These are phyloP conservation scores for Melanotaenia boesemani DNA, from an alignment of 2,797 vertebrate species.

Conservation along the genomic window DNA sequence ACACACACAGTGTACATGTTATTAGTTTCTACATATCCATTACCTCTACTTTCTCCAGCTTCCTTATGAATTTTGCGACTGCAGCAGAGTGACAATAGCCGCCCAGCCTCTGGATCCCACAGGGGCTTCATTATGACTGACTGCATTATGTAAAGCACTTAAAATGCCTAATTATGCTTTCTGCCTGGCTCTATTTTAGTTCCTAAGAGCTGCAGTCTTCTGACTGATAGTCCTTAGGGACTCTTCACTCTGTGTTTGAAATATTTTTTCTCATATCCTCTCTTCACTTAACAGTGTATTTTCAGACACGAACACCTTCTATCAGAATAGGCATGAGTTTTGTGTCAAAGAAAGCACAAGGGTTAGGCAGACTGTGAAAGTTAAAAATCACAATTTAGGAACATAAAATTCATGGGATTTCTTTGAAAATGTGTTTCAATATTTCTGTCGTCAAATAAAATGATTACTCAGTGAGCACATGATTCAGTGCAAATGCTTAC, in stretches of 20 bases:
- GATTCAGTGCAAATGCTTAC: conserved; percentile 66
- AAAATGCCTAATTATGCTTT: conserved; percentile 84
- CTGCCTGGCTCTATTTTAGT: conserved; percentile 79
- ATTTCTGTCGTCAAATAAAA: conserved; percentile 54
- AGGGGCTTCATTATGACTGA: conserved; percentile 77
- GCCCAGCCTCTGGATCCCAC: conserved; percentile 65
- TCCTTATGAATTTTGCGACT: conserved; percentile 55
- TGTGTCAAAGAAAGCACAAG: conserved; percentile 40
- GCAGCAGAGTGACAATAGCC: conserved; percentile 73
- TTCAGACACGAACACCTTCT: conserved; percentile 69
- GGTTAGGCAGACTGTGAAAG: conserved; percentile 33
- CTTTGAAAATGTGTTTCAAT: conserved; percentile 42
- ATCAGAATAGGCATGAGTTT: conserved; percentile 38
- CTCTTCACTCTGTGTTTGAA: conserved; percentile 69
- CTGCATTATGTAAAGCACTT: conserved; percentile 82
- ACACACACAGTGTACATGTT: neutral
- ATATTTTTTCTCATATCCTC: conserved; percentile 68
- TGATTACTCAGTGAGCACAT: conserved; percentile 57
- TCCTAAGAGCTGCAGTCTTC: conserved; percentile 78
- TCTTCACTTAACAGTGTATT: conserved; percentile 62
- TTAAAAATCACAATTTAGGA: conserved; percentile 12
- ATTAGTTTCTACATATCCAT: conserved; percentile 32
- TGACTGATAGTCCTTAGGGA: conserved; percentile 80
- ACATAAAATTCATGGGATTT: conserved; percentile 41
- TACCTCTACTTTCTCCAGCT: conserved; percentile 45